These are phyloP conservation scores for Cantharis rustica DNA, from an alignment of 2,888 invertebrate genomes.

Conservation along the genomic window DNA sequence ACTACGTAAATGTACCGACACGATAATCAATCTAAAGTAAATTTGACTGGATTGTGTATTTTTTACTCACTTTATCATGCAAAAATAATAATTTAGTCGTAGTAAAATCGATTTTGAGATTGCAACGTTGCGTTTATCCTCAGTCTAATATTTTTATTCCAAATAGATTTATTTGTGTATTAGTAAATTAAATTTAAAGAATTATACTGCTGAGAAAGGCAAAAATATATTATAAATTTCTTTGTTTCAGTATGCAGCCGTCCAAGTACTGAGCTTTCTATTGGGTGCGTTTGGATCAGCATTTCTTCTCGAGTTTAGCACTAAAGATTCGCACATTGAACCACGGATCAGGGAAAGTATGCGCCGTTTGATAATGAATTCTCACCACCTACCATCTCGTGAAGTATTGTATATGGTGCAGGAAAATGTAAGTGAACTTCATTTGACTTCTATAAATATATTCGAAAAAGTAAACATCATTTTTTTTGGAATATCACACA, in stretches of 20 bases:
- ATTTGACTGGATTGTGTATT: neutral
- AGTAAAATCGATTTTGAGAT: neutral
- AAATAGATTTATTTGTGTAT: neutral
- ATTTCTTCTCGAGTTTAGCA: constrained; percentile 78
- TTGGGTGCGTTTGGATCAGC: constrained; percentile 75
- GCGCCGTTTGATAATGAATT: constrained; percentile 75
- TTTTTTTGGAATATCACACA: constrained; percentile 42
- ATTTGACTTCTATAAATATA: constrained; percentile 35
- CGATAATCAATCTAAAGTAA: neutral
- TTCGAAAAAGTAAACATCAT: constrained; percentile 41
- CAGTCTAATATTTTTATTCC: neutral
- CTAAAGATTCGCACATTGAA: constrained; percentile 79
- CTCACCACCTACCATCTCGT: constrained; percentile 71
- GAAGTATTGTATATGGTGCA: constrained; percentile 78
- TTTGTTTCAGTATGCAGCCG: constrained; percentile 70
- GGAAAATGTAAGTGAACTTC: constrained; percentile 70
- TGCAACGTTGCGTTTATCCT: neutral
- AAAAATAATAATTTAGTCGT: neutral
- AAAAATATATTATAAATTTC: constrained; percentile 14
- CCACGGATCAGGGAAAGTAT: constrained; percentile 75
- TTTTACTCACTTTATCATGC: neutral
- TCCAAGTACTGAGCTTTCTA: constrained; percentile 73
- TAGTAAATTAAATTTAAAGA: neutral
- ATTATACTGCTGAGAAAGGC: neutral
- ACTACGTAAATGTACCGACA: neutral